Conservation (phyloP, 2,113 vertebrate species). For the Albula glossodonta region DNA sequence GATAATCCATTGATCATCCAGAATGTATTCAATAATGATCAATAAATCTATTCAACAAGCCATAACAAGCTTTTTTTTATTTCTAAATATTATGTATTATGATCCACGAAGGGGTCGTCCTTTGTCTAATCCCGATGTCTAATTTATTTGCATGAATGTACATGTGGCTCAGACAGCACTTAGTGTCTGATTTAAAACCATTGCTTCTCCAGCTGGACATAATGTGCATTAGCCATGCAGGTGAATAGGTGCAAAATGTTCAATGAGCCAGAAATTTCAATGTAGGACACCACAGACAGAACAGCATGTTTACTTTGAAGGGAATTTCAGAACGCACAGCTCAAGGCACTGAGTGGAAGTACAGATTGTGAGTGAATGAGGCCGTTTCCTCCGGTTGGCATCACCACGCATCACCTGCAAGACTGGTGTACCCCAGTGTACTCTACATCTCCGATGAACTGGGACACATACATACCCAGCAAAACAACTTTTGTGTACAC, state of each 20-base stretch:
- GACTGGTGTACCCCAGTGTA: too few relatives aligned
- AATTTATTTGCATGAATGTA: not conserved
- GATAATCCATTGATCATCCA: too few relatives aligned
- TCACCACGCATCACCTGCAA: not conserved
- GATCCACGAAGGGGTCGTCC: too few relatives aligned
- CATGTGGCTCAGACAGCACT: conserved; percentile 2
- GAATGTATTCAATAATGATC: not conserved
- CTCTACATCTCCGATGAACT: not conserved
- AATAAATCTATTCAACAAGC: not conserved
- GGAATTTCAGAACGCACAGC: not conserved
- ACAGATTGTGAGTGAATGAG: not conserved
- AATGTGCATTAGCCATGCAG: not conserved
- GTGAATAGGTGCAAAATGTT: not conserved
- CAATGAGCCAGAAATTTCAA: not conserved
- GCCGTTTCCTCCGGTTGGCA: not conserved
- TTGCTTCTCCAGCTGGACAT: not conserved
- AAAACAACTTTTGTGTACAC: not conserved
- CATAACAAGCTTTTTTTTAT: not conserved
- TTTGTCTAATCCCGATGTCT: too few relatives aligned
- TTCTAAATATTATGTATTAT: too few relatives aligned
- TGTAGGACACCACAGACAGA: not conserved
- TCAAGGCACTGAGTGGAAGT: not conserved
- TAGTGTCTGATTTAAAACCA: not conserved
- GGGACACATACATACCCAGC: too few relatives aligned
- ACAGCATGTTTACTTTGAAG: not conserved